These are phyloP conservation scores for Anguilla rostrata DNA, from an alignment of 2,113 vertebrate species.

Conservation along the genomic window DNA sequence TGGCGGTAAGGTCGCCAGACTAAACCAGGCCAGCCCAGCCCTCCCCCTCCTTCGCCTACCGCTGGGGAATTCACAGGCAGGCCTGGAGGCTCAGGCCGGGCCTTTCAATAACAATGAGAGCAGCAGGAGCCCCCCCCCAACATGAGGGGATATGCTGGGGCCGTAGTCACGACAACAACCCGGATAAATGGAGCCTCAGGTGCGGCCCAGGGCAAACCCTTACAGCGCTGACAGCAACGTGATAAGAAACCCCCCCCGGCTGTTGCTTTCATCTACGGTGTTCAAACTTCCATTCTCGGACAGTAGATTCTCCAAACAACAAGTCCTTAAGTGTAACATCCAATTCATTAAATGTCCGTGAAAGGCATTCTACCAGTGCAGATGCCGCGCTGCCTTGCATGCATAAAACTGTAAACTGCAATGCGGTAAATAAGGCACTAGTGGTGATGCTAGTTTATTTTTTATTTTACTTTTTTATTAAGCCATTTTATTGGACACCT, in stretches of 20 bases:
- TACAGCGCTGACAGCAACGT: background rate
- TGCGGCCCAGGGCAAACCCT: background rate
- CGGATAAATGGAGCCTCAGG: background rate
- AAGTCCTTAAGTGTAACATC: background rate
- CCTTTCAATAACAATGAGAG: background rate
- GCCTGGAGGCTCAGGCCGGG: background rate
- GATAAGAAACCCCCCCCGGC: background rate
- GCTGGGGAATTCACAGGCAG: background rate
- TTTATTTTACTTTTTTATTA: background rate
- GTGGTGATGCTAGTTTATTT: background rate
- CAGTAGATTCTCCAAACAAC: constrained; percentile 1
- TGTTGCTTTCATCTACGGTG: background rate
- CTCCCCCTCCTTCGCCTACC: background rate
- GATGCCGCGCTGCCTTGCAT: background rate
- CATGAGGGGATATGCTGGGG: background rate
- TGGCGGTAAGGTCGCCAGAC: background rate
- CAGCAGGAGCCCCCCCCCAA: background rate
- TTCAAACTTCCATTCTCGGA: background rate
- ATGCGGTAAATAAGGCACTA: background rate
- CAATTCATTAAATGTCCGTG: background rate
- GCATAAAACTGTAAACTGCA: background rate
- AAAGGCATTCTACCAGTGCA: background rate
- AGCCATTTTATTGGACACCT: no score
- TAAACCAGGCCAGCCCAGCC: background rate
- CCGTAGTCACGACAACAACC: background rate